Evolutionary conservation across 2,797 vertebrate species (phyloP).

Genomic region (Pipistrellus pygmaeus): DNA sequence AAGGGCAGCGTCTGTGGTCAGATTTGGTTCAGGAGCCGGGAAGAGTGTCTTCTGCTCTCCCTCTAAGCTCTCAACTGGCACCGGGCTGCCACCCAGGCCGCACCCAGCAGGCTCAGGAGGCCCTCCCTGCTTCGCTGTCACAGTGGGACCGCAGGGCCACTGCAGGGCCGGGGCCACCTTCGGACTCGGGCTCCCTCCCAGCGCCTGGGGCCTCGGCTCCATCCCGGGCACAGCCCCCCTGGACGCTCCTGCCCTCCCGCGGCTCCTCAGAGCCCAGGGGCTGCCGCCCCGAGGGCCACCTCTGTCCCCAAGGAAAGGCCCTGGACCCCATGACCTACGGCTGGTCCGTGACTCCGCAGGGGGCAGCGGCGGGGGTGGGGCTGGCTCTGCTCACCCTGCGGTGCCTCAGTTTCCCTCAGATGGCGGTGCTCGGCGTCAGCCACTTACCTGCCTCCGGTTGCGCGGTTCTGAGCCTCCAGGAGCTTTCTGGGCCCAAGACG

Average conservation of each 20-base stretch:
- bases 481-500: neutral
- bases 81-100: neutral
- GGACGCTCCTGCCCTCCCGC: neutral
- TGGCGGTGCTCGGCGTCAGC: too few species aligned
- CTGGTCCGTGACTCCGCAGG: accelerated
- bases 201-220: too few species aligned
- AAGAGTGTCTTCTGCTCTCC: neutral
- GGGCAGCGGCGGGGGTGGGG: neutral
- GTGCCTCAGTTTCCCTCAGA: neutral
- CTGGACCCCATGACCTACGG: accelerated
- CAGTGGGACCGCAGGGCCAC: accelerated
- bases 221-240: neutral
- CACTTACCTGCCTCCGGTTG: neutral
- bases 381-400: accelerated
- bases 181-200: accelerated
- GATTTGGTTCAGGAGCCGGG: neutral
- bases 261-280: neutral
- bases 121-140: neutral
- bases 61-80: neutral
- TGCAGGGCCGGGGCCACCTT: neutral
- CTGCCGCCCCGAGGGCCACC: neutral
- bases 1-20: neutral
- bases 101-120: neutral
- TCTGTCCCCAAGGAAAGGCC: neutral
- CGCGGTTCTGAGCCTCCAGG: accelerated